phyloP scores from a whole-genome alignment of 30 jellyfish, hydroid and myxozoan species.

The Aurelia aurita region DNA sequence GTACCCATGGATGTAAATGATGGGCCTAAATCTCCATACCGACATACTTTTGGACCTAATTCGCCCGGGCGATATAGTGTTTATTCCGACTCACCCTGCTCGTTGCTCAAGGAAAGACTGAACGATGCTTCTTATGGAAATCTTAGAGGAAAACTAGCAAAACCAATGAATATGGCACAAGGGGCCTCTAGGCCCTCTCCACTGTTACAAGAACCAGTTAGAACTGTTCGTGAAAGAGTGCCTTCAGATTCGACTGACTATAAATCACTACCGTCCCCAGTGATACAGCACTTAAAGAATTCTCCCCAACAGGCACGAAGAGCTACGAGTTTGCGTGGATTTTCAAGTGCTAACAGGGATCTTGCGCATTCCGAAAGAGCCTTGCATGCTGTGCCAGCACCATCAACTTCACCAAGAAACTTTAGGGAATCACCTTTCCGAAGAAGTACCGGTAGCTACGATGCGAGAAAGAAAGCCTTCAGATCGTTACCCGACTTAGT shows the following conservation, averaged over 20 bases:
- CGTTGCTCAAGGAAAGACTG: conserved; percentile 38
- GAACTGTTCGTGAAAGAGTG: not conserved
- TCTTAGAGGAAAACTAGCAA: conserved; percentile 10
- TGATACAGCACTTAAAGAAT: conserved; percentile 20
- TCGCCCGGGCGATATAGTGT: not conserved
- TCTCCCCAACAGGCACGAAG: conserved; percentile 60
- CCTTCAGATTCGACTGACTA: not conserved
- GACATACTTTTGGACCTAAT: conserved; percentile 1
- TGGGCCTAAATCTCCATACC: not conserved
- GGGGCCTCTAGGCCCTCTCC: not conserved
- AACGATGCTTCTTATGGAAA: conserved; percentile 51
- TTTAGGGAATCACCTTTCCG: conserved; percentile 50
- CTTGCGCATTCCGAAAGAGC: not conserved
- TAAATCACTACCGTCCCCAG: conserved; percentile 38
- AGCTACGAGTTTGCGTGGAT: conserved; percentile 32
- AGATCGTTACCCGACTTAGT: conserved; percentile 63
- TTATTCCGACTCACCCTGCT: conserved; percentile 55
- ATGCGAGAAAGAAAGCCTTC: conserved; percentile 31
- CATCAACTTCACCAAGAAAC: conserved; percentile 46
- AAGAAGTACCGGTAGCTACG: conserved; percentile 67
- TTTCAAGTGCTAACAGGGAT: not conserved
- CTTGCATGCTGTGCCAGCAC: conserved; percentile 23
- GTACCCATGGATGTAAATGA: not conserved
- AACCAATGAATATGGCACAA: not conserved
- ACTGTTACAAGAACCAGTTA: not conserved